These are phyloP conservation scores for Tapera naevia DNA, from an alignment of 2,797 vertebrate genomes.

Conservation along the genomic window DNA sequence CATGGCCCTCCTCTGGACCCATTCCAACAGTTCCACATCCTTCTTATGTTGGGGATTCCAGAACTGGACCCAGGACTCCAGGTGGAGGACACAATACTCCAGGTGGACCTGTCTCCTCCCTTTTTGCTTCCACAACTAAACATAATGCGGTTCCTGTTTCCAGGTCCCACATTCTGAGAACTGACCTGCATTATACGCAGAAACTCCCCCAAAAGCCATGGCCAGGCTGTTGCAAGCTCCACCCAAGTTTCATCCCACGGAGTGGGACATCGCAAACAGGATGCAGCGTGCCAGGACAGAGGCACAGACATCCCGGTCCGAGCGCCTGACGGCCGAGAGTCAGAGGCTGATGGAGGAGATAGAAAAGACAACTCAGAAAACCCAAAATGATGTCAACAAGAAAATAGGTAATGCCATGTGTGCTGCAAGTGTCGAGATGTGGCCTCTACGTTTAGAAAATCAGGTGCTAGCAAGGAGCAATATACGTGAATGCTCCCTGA, in stretches of 20 bases:
- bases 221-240: conserved; percentile 73
- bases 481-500: background rate
- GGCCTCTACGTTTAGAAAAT: background rate
- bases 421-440: background rate
- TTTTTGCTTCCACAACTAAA: background rate
- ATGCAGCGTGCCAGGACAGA: conserved; percentile 73
- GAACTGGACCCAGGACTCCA: too few species aligned
- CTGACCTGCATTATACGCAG: background rate
- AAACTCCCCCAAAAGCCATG: conserved; percentile 73
- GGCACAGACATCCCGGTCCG: conserved; percentile 78
- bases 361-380: conserved; percentile 78
- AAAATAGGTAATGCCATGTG: conserved; percentile 80
- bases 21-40: too few species aligned
- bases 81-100: too few species aligned
- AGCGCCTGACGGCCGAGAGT: conserved; percentile 81
- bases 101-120: background rate
- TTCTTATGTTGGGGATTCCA: too few species aligned
- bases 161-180: conserved; percentile 9
- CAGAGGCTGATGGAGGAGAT: conserved; percentile 84
- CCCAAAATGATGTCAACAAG: conserved; percentile 83
- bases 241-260: conserved; percentile 75
- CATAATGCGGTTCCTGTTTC: background rate
- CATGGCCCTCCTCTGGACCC: too few species aligned
- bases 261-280: conserved; percentile 79
- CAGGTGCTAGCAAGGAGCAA: background rate